These are phyloP conservation scores for Scalopus aquaticus DNA, from an alignment of 2,113 vertebrate genomes.

Conservation along the genomic window DNA sequence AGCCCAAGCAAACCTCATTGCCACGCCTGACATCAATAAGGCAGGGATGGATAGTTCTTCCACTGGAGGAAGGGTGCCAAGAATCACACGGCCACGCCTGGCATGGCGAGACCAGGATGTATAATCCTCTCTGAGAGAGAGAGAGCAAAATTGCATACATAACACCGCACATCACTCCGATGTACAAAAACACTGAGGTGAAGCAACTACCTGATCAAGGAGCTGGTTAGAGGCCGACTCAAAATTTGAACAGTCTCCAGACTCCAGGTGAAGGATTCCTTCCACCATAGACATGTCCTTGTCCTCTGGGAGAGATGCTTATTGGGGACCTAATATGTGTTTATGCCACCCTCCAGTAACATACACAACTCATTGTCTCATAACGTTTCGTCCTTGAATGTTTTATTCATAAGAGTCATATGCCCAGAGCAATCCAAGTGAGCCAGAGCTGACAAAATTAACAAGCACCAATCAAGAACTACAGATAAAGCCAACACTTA, in stretches of 20 bases:
- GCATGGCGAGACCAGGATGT: background rate
- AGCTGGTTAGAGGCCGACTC: background rate
- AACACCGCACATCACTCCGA: fast-evolving
- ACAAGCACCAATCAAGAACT: background rate
- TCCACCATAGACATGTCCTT: background rate
- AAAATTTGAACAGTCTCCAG: background rate
- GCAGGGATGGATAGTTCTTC: background rate
- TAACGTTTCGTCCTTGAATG: constrained; percentile 53
- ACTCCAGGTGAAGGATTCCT: background rate
- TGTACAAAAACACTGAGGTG: background rate
- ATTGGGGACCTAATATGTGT: background rate
- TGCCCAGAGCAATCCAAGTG: background rate
- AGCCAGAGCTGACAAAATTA: constrained; percentile 61
- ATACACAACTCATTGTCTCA: background rate
- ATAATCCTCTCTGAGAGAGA: background rate
- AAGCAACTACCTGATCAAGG: background rate
- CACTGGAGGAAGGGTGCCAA: background rate
- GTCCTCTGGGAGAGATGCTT: background rate
- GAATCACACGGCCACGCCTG: constrained; percentile 14
- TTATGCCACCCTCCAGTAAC: background rate
- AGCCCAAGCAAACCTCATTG: constrained; percentile 45
- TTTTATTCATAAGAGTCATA: constrained; percentile 59
- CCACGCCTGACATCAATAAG: constrained; percentile 14
- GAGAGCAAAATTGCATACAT: background rate
- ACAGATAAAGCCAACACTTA: background rate